Evolutionary conservation across 2,888 invertebrate species (phyloP).

Genomic region (Acleris emargana): DNA sequence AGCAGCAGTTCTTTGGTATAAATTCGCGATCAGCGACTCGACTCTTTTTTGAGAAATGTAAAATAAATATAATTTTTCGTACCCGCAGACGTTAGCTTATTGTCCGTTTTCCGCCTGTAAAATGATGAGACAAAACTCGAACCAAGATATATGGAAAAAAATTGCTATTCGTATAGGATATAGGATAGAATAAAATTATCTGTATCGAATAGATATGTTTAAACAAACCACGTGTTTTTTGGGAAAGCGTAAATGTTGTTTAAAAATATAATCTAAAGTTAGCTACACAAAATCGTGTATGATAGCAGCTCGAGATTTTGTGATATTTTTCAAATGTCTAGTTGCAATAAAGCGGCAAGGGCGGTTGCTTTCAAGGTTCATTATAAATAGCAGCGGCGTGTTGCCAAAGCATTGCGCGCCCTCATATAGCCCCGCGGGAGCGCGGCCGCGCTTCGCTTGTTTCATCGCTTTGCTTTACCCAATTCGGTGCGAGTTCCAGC

Average conservation of each 20-base stretch:
- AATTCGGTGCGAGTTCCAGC: conserved; percentile 54
- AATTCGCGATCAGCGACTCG: no score
- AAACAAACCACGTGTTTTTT: not conserved
- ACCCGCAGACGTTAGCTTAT: no score
- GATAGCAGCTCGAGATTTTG: conserved; percentile 47
- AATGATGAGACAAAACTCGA: no score
- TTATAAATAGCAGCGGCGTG: conserved; percentile 79
- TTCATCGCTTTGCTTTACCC: conserved; percentile 56
- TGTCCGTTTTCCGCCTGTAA: no score
- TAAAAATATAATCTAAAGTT: conserved; percentile 41
- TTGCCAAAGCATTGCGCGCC: conserved; percentile 77
- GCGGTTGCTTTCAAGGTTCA: conserved; percentile 80
- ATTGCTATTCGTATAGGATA: no score
- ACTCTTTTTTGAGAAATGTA: no score
- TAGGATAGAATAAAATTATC: no score
- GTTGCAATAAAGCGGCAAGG: conserved; percentile 71
- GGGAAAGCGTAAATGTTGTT: conserved; percentile 1
- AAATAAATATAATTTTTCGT: no score
- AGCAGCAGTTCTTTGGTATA: no score
- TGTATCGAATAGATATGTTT: no score
- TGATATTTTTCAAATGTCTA: conserved; percentile 49
- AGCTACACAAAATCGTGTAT: conserved; percentile 44
- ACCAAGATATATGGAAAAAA: no score
- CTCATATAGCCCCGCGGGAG: conserved; percentile 63
- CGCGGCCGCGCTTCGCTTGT: conserved; percentile 52